Conservation (phyloP, 2,113 vertebrate genomes). For the Stercorarius parasiticus region DNA sequence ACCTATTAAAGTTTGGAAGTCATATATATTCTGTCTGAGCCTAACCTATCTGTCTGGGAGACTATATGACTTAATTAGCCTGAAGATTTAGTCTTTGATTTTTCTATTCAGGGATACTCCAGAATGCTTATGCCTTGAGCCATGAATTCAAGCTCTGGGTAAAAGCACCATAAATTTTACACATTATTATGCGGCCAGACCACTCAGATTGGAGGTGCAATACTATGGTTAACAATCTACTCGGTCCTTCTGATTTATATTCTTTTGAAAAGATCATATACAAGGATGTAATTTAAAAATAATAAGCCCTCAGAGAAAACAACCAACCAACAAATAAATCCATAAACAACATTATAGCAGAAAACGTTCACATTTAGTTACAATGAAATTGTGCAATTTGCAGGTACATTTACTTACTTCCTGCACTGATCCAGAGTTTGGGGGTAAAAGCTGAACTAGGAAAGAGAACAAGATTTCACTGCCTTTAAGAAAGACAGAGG, state of each 20-base stretch:
- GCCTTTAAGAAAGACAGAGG: background rate
- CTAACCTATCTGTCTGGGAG: background rate
- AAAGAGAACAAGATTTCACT: background rate
- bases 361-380: background rate
- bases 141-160: background rate
- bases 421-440: background rate
- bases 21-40: background rate
- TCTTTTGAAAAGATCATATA: background rate
- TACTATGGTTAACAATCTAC: background rate
- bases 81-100: background rate
- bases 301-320: background rate
- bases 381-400: background rate
- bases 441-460: background rate
- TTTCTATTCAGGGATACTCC: background rate
- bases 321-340: background rate
- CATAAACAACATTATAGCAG: background rate
- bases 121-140: background rate
- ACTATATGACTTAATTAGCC: background rate
- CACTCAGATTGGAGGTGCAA: background rate
- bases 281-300: background rate
- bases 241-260: background rate
- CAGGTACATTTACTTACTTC: background rate
- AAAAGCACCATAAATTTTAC: background rate
- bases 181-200: background rate
- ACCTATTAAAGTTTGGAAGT: background rate